These are phyloP conservation scores for Alethe diademata DNA, from an alignment of 2,113 vertebrate species.

Conservation along the genomic window DNA sequence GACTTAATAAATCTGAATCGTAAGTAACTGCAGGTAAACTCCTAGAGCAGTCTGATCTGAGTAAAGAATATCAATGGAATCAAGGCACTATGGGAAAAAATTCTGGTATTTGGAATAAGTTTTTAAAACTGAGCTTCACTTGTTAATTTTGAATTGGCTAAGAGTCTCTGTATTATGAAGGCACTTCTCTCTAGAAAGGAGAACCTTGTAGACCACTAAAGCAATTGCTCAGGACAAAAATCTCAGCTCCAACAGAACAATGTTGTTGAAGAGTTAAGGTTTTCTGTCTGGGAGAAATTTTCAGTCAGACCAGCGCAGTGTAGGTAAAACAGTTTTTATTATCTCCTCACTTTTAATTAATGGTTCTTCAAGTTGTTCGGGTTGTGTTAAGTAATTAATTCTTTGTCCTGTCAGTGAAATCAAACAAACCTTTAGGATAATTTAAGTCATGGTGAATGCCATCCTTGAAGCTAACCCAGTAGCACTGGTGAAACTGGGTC, in stretches of 20 bases:
- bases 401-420: too few species aligned
- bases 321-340: neutral
- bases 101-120: accelerated
- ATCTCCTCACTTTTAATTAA: neutral
- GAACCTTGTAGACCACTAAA: neutral
- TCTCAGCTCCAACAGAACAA: neutral
- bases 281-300: neutral
- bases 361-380: neutral
- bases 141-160: neutral
- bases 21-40: neutral
- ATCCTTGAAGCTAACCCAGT: too few species aligned
- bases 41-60: neutral
- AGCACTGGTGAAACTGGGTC: too few species aligned
- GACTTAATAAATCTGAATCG: neutral
- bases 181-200: neutral
- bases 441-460: too few species aligned
- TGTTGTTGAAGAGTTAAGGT: neutral
- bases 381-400: neutral
- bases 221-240: neutral
- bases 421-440: too few species aligned
- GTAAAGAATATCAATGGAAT: neutral
- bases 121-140: neutral
- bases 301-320: neutral
- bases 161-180: neutral
- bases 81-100: neutral